Percentiles rank a stretch among this genome's conserved stretches.
phyloP scores from a whole-genome alignment of 2,888 invertebrate genomes.

The Diadromus collaris region DNA sequence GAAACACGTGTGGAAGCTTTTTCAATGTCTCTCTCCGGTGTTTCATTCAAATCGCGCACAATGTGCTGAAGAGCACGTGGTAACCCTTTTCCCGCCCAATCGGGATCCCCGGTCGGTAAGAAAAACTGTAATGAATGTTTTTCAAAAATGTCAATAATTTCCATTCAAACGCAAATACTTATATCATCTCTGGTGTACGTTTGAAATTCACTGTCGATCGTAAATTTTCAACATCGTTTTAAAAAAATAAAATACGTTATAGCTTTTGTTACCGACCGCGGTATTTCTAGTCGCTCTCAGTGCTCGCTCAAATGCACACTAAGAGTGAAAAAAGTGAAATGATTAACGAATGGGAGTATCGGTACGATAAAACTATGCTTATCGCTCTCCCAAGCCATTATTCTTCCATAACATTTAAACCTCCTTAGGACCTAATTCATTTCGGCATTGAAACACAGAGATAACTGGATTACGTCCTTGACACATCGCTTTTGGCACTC shows the following conservation, averaged over 20 bases:
- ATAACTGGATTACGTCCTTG: conserved; percentile 62
- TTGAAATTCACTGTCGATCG: neutral
- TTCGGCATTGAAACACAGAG: conserved; percentile 37
- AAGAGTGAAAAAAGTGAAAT: neutral
- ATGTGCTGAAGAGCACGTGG: neutral
- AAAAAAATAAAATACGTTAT: neutral
- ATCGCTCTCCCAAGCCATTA: conserved; percentile 6
- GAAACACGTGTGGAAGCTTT: neutral
- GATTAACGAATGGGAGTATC: conserved; percentile 11
- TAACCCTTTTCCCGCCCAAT: neutral
- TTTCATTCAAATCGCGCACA: neutral
- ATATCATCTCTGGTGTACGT: neutral
- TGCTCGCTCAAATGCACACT: neutral
- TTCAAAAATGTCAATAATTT: neutral
- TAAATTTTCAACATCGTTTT: neutral
- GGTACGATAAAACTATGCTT: conserved; percentile 1
- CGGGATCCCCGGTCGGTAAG: neutral
- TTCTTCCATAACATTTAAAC: conserved; percentile 6
- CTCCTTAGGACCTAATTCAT: conserved; percentile 25
- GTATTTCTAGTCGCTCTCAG: neutral
- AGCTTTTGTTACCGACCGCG: neutral
- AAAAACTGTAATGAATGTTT: neutral
- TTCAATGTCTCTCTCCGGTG: neutral
- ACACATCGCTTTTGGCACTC: conserved; percentile 76
- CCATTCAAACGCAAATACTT: neutral